Percentiles rank a stretch among this genome's conserved stretches.
These are phyloP conservation scores for Dasyurus viverrinus DNA, from an alignment of 2,113 vertebrate genomes.

Conservation along the genomic window DNA sequence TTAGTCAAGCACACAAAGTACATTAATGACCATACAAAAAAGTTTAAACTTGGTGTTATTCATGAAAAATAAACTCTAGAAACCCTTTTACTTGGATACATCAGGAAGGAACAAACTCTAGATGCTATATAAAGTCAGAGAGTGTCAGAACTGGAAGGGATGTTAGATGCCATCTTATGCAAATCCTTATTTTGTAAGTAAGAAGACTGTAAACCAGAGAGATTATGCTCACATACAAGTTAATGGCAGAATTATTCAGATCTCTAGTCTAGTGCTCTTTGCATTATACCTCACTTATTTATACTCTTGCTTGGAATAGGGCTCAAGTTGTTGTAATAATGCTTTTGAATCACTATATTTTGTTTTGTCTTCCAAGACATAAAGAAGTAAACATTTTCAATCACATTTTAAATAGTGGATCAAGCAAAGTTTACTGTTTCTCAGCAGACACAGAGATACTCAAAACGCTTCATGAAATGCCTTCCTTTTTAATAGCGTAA, in stretches of 20 bases:
- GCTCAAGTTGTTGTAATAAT: conserved; percentile 16
- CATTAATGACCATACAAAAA: not conserved
- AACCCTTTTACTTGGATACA: not conserved
- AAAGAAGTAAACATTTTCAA: not conserved
- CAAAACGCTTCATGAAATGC: not conserved
- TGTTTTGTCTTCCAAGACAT: not conserved
- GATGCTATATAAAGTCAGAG: not conserved
- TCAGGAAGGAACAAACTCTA: not conserved
- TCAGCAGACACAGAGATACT: not conserved
- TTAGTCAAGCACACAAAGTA: not conserved
- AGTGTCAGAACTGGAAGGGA: not conserved
- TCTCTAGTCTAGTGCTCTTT: not conserved
- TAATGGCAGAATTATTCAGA: not conserved
- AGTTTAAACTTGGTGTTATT: not conserved
- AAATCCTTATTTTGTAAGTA: not conserved
- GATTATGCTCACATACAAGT: not conserved
- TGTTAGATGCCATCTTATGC: not conserved
- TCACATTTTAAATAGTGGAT: not conserved
- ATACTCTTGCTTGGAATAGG: conserved; percentile 24
- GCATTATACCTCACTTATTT: not conserved
- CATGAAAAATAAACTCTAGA: conserved; percentile 1
- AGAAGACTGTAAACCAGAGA: conserved; percentile 21
- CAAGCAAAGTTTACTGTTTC: not conserved
- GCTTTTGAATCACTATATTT: not conserved
- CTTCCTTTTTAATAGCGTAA: not conserved